Conservation (phyloP, 2,888 invertebrate species). For the Lingula anatina region DNA sequence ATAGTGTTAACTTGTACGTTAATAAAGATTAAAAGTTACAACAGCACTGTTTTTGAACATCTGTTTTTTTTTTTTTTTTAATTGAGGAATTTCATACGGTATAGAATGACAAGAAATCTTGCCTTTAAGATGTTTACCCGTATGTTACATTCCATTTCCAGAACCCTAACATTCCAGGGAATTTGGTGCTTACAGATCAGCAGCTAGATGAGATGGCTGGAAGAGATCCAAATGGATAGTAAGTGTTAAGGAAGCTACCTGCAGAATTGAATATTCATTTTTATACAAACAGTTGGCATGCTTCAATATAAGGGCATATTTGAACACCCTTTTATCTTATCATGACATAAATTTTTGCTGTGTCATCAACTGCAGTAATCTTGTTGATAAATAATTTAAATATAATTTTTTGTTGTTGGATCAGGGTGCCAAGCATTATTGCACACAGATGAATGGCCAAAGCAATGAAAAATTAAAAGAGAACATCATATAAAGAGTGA, state of each 20-base stretch:
- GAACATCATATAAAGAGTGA: too few relatives aligned
- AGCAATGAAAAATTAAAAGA: too few relatives aligned
- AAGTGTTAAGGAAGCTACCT: too few relatives aligned
- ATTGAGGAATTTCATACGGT: not conserved
- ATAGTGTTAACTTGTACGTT: not conserved
- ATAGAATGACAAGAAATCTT: not conserved
- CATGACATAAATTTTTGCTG: too few relatives aligned
- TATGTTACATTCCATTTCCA: constrained; percentile 25
- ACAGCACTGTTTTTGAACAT: not conserved
- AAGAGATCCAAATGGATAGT: constrained; percentile 93
- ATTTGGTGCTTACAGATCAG: constrained; percentile 74
- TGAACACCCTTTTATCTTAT: too few relatives aligned
- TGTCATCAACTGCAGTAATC: not conserved
- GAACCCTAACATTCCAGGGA: constrained; percentile 88
- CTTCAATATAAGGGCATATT: too few relatives aligned
- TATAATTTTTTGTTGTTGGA: too few relatives aligned
- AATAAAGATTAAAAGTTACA: not conserved
- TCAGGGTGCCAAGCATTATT: too few relatives aligned
- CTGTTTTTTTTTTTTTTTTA: not conserved
- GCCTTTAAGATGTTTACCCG: too few relatives aligned
- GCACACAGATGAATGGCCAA: too few relatives aligned
- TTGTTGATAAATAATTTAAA: not conserved
- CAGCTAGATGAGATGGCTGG: constrained; percentile 82
- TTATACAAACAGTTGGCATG: too few relatives aligned
- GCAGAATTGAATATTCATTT: too few relatives aligned